Evolutionary conservation across 2,113 vertebrate genomes (phyloP).

Genomic region (Strix uralensis): DNA sequence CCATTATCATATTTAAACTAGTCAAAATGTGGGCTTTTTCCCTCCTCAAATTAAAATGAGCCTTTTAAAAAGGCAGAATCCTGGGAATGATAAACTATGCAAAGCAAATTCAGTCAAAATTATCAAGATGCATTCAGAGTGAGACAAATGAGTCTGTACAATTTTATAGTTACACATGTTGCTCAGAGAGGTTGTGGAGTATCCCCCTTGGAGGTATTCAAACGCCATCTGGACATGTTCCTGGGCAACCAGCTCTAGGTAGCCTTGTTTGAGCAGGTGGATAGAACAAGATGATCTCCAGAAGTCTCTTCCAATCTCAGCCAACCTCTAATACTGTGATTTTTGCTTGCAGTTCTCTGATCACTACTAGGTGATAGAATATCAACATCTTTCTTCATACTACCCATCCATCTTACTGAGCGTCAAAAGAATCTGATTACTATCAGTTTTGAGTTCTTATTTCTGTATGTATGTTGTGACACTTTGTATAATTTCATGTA

Average conservation of each 20-base stretch:
- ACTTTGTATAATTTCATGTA: not conserved
- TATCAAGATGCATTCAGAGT: not conserved
- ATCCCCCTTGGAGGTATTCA: not conserved
- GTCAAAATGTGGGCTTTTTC: fast-evolving
- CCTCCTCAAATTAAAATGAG: not conserved
- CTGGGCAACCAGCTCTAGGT: not conserved
- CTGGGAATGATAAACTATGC: not conserved
- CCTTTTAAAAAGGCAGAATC: not conserved
- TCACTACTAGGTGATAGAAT: not conserved
- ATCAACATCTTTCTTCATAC: not conserved
- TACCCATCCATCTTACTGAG: not conserved
- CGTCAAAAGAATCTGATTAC: not conserved
- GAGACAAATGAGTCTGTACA: not conserved
- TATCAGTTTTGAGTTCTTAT: not conserved
- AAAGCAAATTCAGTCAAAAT: not conserved
- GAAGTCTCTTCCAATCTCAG: not conserved
- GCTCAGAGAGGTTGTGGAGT: not conserved
- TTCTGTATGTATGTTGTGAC: not conserved
- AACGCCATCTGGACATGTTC: not conserved
- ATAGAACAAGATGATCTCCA: not conserved
- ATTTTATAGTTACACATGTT: not conserved
- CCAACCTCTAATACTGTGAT: not conserved
- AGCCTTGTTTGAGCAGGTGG: not conserved
- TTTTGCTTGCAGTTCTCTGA: not conserved
- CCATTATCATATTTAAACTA: not conserved